Evolutionary conservation across 2,113 vertebrate genomes (phyloP).

Genomic region (Nanorana parkeri): DNA sequence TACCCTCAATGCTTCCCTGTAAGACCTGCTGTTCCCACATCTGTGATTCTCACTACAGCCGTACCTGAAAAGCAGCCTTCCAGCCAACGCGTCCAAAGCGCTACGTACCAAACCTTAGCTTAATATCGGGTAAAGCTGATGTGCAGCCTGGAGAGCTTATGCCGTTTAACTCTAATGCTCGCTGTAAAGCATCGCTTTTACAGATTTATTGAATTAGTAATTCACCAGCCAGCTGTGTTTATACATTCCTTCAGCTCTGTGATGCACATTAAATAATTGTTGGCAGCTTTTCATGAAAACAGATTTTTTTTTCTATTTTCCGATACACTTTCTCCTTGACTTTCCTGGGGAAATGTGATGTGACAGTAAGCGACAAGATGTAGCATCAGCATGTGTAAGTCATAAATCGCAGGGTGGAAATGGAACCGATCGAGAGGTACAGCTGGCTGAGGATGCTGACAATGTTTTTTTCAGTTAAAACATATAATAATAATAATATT

Average conservation of each 20-base stretch:
- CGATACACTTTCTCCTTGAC: slow-evolving; percentile 58
- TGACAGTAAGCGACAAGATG: slow-evolving; percentile 58
- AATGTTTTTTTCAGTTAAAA: too few species aligned
- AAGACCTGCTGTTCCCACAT: slow-evolving; percentile 56
- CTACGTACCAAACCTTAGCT: slow-evolving; percentile 63
- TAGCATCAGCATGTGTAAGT: slow-evolving; percentile 57
- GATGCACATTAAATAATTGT: slow-evolving; percentile 62
- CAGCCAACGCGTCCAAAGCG: slow-evolving; percentile 68
- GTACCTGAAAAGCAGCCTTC: slow-evolving; percentile 47
- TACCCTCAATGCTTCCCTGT: slow-evolving; percentile 6
- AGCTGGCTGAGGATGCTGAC: too few species aligned
- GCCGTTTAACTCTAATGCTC: slow-evolving; percentile 63
- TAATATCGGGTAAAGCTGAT: slow-evolving; percentile 62
- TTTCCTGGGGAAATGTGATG: slow-evolving; percentile 28
- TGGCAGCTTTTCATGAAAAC: slow-evolving; percentile 61
- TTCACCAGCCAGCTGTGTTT: slow-evolving; percentile 62
- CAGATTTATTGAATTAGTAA: slow-evolving; percentile 68
- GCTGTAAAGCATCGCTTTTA: slow-evolving; percentile 63
- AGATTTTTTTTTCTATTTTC: slow-evolving; percentile 49
- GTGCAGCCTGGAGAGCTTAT: slow-evolving; percentile 63
- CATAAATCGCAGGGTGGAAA: slow-evolving; percentile 13
- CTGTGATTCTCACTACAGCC: slow-evolving; percentile 57
- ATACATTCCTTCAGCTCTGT: slow-evolving; percentile 61
- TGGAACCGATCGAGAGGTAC: too few species aligned
- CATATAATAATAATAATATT: too few species aligned